Evolutionary conservation across 2,888 invertebrate species (phyloP), one percentile per base, ranked within the genome.

Genomic region (Caenorhabditis sinica): DNA sequence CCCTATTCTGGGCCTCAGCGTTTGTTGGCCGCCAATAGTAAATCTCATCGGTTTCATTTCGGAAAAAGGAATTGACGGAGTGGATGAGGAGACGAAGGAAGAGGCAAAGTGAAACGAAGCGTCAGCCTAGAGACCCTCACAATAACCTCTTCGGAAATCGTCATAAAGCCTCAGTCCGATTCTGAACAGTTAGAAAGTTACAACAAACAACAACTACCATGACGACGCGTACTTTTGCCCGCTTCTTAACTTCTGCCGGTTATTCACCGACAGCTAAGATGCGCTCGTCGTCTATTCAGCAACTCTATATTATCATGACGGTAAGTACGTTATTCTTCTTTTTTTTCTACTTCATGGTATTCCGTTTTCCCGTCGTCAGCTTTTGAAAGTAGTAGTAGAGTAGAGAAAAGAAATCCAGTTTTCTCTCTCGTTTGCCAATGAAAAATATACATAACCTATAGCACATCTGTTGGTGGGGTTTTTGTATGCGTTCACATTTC

Each of bases 221-320:
- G 83, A 68, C 83, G 77, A 83, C 83, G 68, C 83, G 83, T 77
- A 72, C 76, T 77, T 83, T 83, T 68, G 83, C 73, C 66, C 83
- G 77, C 56, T 83, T 83, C 68, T 68, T 83, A 60, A 72, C 73
- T 36, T 68, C 76, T 60, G 66, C 83, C 71, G 77, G 72, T 83
- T 83, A 83, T 77, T 83, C 83, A 61, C 83, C 83, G 56, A 23
- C 77, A 60, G 77, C 63, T 20, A 73, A 66, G 58, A 80, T 68
- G 71, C 75, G 82, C 69, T 83, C 83, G 23, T 36, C 83, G 13
- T 77, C 83, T 53, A 83, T 83, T 77, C 83, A 83, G 36, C 83
- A 77, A 68, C 68, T 83, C 56, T 83, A 83, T 68, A 83, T 83
- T 68, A 83, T 83, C 66, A 83, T 83, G 83, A 83, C 83, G 83